Conservation (phyloP, 2,888 invertebrate species). For the Amaurobius ferox region DNA sequence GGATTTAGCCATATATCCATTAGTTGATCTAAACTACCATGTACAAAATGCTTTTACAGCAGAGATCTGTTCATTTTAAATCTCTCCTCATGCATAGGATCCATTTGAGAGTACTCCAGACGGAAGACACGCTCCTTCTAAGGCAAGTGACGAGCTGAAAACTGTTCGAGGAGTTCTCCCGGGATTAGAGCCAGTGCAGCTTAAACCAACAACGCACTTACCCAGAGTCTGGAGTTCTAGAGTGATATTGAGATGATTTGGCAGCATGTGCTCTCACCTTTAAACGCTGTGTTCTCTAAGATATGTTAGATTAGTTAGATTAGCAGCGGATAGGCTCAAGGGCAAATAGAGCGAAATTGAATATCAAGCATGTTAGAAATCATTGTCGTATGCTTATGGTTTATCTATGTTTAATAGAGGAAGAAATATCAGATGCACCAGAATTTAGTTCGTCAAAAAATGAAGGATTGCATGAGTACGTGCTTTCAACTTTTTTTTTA, state of each 20-base stretch:
- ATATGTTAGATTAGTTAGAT: not conserved
- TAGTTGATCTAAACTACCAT: no score
- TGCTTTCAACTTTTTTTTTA: no score
- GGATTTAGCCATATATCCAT: no score
- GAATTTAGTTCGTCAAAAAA: no score
- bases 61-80: not conserved
- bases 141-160: not conserved
- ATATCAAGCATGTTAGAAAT: not conserved
- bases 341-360: not conserved
- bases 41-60: no score
- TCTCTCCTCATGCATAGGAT: not conserved
- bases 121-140: not conserved
- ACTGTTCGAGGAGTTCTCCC: not conserved
- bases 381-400: no score
- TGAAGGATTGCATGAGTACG: no score
- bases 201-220: slow-evolving; percentile 3
- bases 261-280: not conserved
- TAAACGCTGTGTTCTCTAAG: no score
- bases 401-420: no score
- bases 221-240: not conserved
- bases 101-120: not conserved
- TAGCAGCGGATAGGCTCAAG: not conserved
- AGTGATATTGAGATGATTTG: slow-evolving; percentile 6
- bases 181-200: not conserved
- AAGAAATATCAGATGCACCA: no score